phyloP scores from a whole-genome alignment of 1,140 invertebrate genomes.

The Halesus radiatus region DNA sequence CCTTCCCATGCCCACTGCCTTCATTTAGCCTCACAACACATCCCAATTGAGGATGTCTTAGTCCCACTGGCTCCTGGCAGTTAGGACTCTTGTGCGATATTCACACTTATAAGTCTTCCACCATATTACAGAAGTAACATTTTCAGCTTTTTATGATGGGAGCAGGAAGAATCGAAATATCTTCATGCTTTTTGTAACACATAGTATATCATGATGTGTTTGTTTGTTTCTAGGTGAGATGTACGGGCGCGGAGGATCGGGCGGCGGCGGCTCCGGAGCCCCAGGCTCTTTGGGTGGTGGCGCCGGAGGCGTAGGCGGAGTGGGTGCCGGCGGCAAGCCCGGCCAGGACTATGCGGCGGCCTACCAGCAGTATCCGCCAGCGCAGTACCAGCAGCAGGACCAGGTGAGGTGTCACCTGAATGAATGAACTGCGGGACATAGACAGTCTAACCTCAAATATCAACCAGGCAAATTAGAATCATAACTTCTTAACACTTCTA shows the following conservation, averaged over 20 bases:
- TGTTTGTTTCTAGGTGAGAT: conserved; percentile 48
- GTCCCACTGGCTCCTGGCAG: no score
- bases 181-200: no score
- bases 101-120: no score
- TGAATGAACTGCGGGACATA: background rate
- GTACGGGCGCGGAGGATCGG: conserved; percentile 53
- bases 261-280: conserved; percentile 60
- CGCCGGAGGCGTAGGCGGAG: conserved; percentile 61
- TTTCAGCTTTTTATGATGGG: no score
- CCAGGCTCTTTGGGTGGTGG: conserved; percentile 66
- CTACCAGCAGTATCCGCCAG: conserved; percentile 69
- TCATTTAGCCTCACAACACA: no score
- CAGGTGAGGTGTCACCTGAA: conserved; percentile 61
- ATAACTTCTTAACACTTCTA: no score
- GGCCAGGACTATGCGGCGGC: conserved; percentile 67
- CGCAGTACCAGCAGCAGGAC: conserved; percentile 67
- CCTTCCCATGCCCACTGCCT: no score
- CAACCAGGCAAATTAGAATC: no score
- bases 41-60: no score
- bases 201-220: background rate
- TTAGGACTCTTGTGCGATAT: no score
- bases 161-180: no score
- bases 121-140: no score
- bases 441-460: background rate
- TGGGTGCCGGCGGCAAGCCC: conserved; percentile 54